Conservation (phyloP, 2,888 invertebrate species). For the Drosophila incognita region DNA sequence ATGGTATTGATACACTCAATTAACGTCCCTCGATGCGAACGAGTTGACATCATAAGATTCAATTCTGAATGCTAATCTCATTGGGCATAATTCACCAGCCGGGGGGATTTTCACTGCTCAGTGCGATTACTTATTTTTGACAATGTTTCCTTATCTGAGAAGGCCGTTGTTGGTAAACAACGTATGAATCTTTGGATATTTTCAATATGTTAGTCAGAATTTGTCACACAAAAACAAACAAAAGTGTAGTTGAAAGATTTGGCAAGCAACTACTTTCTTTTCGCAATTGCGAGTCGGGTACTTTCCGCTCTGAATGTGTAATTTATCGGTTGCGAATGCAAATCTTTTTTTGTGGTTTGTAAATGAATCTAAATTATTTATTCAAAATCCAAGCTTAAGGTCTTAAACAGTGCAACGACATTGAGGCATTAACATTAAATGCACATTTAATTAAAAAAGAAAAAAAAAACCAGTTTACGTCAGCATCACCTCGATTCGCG, state of each 20-base stretch:
- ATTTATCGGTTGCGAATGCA: slow-evolving; percentile 12
- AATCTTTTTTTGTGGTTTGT: not conserved
- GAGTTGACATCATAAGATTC: slow-evolving; percentile 67
- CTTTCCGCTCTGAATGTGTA: slow-evolving; percentile 18
- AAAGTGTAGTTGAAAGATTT: not conserved
- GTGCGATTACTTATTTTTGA: slow-evolving; percentile 5
- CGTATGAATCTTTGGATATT: slow-evolving; percentile 53
- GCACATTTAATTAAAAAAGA: not conserved
- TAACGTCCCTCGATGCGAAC: slow-evolving; percentile 42
- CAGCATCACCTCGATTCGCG: not conserved
- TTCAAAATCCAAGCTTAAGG: not conserved
- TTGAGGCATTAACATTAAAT: not conserved
- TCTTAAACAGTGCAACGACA: slow-evolving; percentile 20
- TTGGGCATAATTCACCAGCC: slow-evolving; percentile 18
- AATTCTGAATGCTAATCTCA: slow-evolving; percentile 45
- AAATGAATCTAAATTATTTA: not conserved
- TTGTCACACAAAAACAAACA: not conserved
- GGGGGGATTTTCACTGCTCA: slow-evolving; percentile 27
- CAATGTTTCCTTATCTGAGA: slow-evolving; percentile 66
- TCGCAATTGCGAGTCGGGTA: slow-evolving; percentile 14
- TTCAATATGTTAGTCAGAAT: slow-evolving; percentile 57
- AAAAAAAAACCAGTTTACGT: not conserved
- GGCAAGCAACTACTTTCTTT: slow-evolving; percentile 42
- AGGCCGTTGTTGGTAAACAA: slow-evolving; percentile 35
- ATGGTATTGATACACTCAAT: slow-evolving; percentile 45